Base-by-base conservation (phyloP, 2,113 vertebrate genomes). In the Corythornis vintsioides region DNA sequence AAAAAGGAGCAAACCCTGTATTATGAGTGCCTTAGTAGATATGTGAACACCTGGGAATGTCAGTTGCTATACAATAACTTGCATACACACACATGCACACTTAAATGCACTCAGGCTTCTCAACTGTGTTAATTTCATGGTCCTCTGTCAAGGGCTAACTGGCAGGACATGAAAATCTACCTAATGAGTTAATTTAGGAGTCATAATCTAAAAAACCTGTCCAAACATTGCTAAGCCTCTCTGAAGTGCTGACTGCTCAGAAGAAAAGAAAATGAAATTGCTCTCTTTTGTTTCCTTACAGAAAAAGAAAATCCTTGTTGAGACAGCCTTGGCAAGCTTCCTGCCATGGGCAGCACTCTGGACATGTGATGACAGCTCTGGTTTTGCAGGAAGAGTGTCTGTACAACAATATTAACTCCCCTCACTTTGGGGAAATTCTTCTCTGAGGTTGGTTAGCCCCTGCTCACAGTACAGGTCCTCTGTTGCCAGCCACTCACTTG, bases 201-300 rank as follows among this genome's bases (percentile, higher is more conserved):
- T 71, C 45, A 66, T 89, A 95, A 95, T 90, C 53, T 87, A 86
- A 95, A 94, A 94, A 86, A 88, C 6, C 71, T 92, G 64, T 78
- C 87, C 71, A 94, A 94, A 94, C 84, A 92, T 57, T 72, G 60
- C 56, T 86, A 78, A 94, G 25, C 10, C 43, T 63, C 67, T 93
- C 73, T 84, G 79, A 84, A 71, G 28, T 55, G 40, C 33, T 79
- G 57, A 35, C 59, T 80, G 24, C 47, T 83, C 55, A n/a, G 63
- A 76, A 86, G 26, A 57, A 88, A 88, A 77, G 61, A 24, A 79
- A 18, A 17, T 31, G 6, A 76, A 92, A 95, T 24, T 0, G 2
- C 5, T 77, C 16, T 60, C 29, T 59, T 83, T 86, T 81, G 57
- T 88, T 95, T 80, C 60, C 71, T 15, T 73, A 71, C 10, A 71